Evolutionary conservation across 1,140 invertebrate species (phyloP).

Genomic region (Sipha flava): DNA sequence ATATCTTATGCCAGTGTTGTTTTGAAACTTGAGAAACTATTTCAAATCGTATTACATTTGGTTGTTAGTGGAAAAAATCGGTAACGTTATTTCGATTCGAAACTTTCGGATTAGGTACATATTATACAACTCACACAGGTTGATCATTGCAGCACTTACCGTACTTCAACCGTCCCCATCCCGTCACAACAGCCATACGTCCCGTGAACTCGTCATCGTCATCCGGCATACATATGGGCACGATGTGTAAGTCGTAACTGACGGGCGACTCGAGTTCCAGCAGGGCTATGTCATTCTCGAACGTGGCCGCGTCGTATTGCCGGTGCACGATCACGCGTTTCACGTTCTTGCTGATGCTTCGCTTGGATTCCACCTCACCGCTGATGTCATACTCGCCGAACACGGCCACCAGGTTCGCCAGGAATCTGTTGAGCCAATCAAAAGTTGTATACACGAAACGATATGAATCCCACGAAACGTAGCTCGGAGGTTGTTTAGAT

Average conservation of each 20-base stretch:
- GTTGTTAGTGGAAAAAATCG: too few relatives aligned
- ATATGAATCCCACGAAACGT: too few relatives aligned
- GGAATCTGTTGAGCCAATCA: constrained; percentile 53
- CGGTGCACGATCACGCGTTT: constrained; percentile 78
- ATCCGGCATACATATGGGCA: constrained; percentile 84
- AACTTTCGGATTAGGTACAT: too few relatives aligned
- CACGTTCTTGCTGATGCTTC: constrained; percentile 72
- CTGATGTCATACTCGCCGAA: constrained; percentile 85
- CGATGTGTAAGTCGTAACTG: constrained; percentile 77
- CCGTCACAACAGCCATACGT: constrained; percentile 72
- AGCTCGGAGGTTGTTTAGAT: too few relatives aligned
- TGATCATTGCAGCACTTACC: constrained; percentile 44
- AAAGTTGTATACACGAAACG: too few relatives aligned
- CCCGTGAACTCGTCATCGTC: constrained; percentile 74
- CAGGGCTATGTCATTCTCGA: constrained; percentile 82
- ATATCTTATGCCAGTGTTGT: too few relatives aligned
- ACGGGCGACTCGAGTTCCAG: constrained; percentile 74
- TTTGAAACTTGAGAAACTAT: too few relatives aligned
- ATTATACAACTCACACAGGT: background rate
- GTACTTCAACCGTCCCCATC: constrained; percentile 59
- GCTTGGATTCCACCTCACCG: constrained; percentile 65
- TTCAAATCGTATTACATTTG: too few relatives aligned
- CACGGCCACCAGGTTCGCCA: constrained; percentile 80
- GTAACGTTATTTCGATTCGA: too few relatives aligned
- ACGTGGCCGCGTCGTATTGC: constrained; percentile 79